Evolutionary conservation across 2,888 invertebrate genomes (phyloP).

Genomic region (Harpagoxenus sublaevis): DNA sequence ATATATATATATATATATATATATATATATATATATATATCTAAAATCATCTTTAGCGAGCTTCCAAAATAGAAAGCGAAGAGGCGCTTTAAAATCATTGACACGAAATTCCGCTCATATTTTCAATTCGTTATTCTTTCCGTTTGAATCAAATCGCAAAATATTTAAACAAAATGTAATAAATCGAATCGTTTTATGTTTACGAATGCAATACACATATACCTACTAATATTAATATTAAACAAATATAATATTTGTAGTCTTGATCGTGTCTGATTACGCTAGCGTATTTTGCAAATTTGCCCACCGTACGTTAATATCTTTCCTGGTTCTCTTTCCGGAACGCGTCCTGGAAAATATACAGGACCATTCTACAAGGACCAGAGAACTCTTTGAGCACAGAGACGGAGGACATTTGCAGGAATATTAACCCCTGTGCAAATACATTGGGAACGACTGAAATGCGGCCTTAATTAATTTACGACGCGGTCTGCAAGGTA

Average conservation of each 20-base stretch:
- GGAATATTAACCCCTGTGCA: constrained; percentile 49
- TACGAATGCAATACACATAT: too few relatives aligned
- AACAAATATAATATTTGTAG: constrained; percentile 2
- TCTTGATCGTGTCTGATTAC: neutral
- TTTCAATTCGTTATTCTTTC: neutral
- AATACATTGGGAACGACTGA: constrained; percentile 49
- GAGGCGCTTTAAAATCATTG: constrained; percentile 29
- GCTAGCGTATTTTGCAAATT: constrained; percentile 23
- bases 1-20: too few relatives aligned
- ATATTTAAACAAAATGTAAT: neutral
- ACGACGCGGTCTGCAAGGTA: constrained; percentile 53
- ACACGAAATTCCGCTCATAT: neutral
- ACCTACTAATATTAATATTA: neutral
- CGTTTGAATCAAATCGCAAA: neutral
- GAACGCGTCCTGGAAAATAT: constrained; percentile 6
- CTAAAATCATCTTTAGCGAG: constrained; percentile 22
- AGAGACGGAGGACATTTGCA: constrained; percentile 41
- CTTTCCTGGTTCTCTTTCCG: neutral
- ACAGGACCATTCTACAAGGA: constrained; percentile 11
- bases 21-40: constrained; percentile 41
- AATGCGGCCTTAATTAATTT: constrained; percentile 54
- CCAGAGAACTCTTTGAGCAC: constrained; percentile 43
- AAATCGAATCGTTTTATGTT: neutral
- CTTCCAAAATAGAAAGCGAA: neutral
- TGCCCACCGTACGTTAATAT: constrained; percentile 33